phyloP scores from a whole-genome alignment of 2,113 vertebrate genomes.

The Drymodes brunneopygia region DNA sequence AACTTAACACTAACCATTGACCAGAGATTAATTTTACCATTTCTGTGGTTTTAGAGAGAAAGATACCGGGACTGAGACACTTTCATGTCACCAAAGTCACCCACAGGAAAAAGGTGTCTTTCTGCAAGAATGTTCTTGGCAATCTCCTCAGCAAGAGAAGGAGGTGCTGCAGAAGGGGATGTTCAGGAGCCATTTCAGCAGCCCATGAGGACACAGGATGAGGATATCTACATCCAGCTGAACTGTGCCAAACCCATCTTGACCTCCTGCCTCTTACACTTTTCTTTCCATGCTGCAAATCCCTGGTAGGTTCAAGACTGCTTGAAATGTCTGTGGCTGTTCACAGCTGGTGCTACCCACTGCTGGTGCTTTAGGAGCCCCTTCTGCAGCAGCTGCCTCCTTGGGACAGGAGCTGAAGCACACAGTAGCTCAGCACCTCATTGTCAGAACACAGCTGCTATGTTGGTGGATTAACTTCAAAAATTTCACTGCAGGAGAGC shows the following conservation, averaged over 20 bases:
- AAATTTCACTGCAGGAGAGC: neutral
- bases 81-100: neutral
- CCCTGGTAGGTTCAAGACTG: neutral
- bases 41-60: neutral
- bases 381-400: neutral
- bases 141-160: neutral
- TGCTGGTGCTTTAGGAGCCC: neutral
- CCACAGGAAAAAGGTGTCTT: neutral
- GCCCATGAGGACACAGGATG: too few species aligned
- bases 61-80: neutral
- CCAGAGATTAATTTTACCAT: neutral
- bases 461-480: neutral
- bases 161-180: neutral
- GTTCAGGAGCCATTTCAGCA: neutral
- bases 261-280: neutral
- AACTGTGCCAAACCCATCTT: neutral
- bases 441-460: neutral
- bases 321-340: neutral
- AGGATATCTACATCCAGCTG: neutral
- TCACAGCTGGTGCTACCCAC: rapidly evolving
- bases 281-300: neutral
- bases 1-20: neutral
- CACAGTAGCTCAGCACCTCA: neutral
- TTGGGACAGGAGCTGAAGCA: neutral
- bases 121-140: neutral